Base-by-base conservation (phyloP, 2,797 vertebrate genomes). In the Sebastes kiyomatsui region DNA sequence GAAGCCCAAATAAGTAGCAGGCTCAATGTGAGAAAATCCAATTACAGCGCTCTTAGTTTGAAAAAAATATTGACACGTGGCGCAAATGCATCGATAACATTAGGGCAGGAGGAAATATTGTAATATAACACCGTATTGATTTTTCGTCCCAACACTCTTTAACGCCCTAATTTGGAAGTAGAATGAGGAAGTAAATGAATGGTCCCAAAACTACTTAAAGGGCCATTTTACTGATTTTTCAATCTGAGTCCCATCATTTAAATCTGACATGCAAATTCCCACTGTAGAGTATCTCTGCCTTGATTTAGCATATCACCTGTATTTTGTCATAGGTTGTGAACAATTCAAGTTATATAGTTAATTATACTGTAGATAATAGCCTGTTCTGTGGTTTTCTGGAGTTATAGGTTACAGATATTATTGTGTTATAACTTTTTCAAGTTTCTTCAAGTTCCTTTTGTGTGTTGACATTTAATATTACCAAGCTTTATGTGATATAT, bases 51-150 rank as follows among this genome's bases (percentile, higher is more conserved):
- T 87, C 79, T 82, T 79, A 83, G 67, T 88, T 86, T 90, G 73
- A 90, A 60, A 82, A 84, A 88, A 85, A 84, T 83, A 91, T 89
- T 87, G 90, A 90, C 90, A 86, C 79, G 81, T 67, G 74, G 66
- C 74, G 65, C 54, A 70, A 83, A 77, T 59, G 75, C 83, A 87
- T 90, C 77, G 35, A 82, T 87, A 75, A 85, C 70, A 80, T 86
- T 81, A 85, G 80, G 69, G 71, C 72, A 66, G 72, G 83, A 80
- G 88, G 90, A 91, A 90, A 90, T 89, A 84, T 89, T 89, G 81
- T 72, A 87, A 87, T 84, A 82, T 78, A 87, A 88, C 71, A 75
- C 72, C 18, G 1, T 89, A 93, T 92, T 81, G 90, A 93, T 88
- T 88, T 42, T 81, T 86, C 0, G 77, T 81, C 83, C 60, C 25